These are phyloP conservation scores for Lottia scabra DNA, from an alignment of 2,888 invertebrate species.

Conservation along the genomic window DNA sequence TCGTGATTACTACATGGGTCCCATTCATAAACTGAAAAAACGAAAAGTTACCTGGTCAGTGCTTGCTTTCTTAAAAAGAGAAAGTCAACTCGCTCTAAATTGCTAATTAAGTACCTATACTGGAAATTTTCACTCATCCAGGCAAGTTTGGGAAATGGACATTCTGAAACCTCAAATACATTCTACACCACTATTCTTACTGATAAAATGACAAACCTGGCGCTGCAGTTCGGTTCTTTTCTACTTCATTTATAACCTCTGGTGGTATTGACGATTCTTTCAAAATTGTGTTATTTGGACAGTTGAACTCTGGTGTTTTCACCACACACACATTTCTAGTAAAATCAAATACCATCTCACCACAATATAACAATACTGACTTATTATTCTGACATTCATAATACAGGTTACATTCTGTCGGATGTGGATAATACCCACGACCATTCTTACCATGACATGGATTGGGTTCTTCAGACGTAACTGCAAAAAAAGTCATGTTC, in stretches of 20 bases:
- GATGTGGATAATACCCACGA: conserved; percentile 49
- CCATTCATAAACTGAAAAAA: conserved; percentile 10
- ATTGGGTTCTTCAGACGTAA: background rate
- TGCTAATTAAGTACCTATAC: too few species aligned
- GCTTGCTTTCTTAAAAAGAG: too few species aligned
- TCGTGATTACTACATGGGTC: conserved; percentile 19
- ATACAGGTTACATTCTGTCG: conserved; percentile 48
- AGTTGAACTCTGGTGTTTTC: conserved; percentile 24
- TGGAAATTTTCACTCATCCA: too few species aligned
- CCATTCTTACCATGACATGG: conserved; percentile 44
- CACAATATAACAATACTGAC: conserved; percentile 40
- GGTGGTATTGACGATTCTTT: too few species aligned
- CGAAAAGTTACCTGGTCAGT: too few species aligned
- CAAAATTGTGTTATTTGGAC: conserved; percentile 15
- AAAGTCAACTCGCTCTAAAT: too few species aligned
- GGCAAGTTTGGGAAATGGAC: too few species aligned
- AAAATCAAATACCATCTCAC: conserved; percentile 40
- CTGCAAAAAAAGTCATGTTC: background rate
- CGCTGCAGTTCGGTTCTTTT: too few species aligned
- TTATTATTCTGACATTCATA: conserved; percentile 47
- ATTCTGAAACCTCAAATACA: too few species aligned
- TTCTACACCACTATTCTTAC: too few species aligned
- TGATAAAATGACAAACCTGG: background rate
- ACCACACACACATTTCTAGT: conserved; percentile 45
- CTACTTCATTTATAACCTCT: too few species aligned